A percentile compares a stretch with the other conserved stretches of the same genome.
phyloP scores from a whole-genome alignment of 2,797 vertebrate species.

The Synaphobranchus kaupii region DNA sequence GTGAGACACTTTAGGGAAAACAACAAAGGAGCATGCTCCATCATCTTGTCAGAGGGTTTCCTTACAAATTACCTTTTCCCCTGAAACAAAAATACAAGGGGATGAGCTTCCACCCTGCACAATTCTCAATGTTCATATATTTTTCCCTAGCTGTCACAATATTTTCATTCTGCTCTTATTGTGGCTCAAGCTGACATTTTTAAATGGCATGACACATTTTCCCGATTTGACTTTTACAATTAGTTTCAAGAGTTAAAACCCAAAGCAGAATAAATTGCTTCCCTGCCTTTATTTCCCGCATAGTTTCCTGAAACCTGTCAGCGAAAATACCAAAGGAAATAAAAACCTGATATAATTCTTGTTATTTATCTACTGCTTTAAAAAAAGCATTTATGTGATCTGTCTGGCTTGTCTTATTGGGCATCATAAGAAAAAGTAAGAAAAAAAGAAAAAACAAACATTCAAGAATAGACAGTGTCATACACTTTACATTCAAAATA shows the following conservation, averaged over 20 bases:
- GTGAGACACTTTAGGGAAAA: conserved; percentile 72
- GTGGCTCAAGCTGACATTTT: conserved; percentile 52
- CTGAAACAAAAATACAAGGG: conserved; percentile 80
- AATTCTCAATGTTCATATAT: conserved; percentile 62
- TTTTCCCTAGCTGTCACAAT: conserved; percentile 66
- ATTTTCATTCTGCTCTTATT: conserved; percentile 58
- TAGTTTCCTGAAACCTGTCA: conserved; percentile 19
- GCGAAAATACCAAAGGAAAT: conserved; percentile 17
- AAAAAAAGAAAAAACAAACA: conserved; percentile 2
- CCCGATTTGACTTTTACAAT: conserved; percentile 23
- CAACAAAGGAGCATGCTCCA: conserved; percentile 82
- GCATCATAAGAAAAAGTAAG: neutral
- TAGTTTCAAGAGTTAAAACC: conserved; percentile 24
- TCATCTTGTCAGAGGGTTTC: conserved; percentile 89
- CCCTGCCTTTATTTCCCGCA: conserved; percentile 9
- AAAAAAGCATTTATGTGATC: neutral
- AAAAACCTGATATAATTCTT: neutral
- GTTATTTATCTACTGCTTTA: conserved; percentile 4
- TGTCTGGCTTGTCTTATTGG: neutral
- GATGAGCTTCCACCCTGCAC: conserved; percentile 72
- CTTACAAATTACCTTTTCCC: conserved; percentile 86
- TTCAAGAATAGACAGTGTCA: neutral
- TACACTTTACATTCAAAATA: neutral
- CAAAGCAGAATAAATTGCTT: conserved; percentile 20
- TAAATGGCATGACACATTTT: conserved; percentile 43